Conservation (phyloP, 2,888 invertebrate genomes). For the Metacarcinus magister region DNA sequence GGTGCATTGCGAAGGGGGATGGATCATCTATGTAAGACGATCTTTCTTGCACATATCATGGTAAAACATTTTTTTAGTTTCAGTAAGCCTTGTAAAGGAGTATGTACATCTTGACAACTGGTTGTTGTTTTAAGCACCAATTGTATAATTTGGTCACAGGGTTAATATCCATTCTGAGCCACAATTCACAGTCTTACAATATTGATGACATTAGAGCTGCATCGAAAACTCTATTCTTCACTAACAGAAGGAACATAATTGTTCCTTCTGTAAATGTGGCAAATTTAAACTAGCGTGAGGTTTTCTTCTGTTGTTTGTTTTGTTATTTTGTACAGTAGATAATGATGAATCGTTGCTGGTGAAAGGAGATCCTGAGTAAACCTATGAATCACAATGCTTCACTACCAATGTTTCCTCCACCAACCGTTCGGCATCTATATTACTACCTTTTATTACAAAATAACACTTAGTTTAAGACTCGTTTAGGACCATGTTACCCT, state of each 20-base stretch:
- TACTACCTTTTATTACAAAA: constrained; percentile 36
- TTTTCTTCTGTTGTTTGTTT: no score
- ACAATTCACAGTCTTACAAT: constrained; percentile 3
- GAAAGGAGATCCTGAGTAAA: constrained; percentile 15
- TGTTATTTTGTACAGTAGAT: background rate
- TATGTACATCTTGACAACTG: background rate
- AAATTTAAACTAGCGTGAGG: background rate
- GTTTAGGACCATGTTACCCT: background rate
- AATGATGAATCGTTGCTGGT: constrained; percentile 16
- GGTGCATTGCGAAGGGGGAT: background rate
- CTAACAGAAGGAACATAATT: constrained; percentile 28
- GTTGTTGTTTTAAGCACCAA: constrained; percentile 38
- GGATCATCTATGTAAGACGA: constrained; percentile 28
- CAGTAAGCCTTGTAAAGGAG: background rate
- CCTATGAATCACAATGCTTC: constrained; percentile 1
- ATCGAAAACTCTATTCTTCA: constrained; percentile 36
- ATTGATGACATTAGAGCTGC: constrained; percentile 37
- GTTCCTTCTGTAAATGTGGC: constrained; percentile 44
- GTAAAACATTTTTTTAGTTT: background rate
- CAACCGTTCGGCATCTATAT: background rate
- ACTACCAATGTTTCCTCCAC: background rate
- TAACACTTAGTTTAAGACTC: background rate
- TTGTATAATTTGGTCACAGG: constrained; percentile 35
- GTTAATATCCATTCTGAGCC: constrained; percentile 39
- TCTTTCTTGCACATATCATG: constrained; percentile 16